Evolutionary conservation across 2,797 vertebrate genomes (phyloP), one percentile per base, ranked within the genome.

Genomic region (Smutsia gigantea): DNA sequence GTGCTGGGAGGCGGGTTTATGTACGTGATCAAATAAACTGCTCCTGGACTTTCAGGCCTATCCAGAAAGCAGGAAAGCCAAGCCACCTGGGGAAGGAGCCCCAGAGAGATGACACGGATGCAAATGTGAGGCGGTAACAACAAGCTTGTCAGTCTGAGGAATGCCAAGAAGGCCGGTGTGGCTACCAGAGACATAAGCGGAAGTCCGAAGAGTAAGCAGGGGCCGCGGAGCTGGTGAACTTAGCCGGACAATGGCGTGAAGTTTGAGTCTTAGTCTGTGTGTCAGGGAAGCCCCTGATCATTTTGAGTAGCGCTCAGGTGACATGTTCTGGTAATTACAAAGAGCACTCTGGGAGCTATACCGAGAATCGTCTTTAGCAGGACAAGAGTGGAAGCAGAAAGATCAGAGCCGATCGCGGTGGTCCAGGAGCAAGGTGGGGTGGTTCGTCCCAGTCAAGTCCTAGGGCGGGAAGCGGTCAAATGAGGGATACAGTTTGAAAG

Each of bases 211-310:
- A 46, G 53, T 19, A 59, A 25, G 18, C 55, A 51, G 2, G 11
- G 7, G 9, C 9, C n/a, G n/a, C 34, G 19, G 12, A 55, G 64
- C 51, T 1, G 0, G 51, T 5, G 23, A 72, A 31, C 37, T 7
- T 6, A 3, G 25, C 29, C 12, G 21, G 59, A 31, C 31, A 0
- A 0, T 5, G 10, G 1, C 42, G 15, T 23, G 21, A 23, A 71
- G 63, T 31, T 31, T 51, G 18, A 46, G 61, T 81, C 37, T 51
- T 34, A 29, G 14, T n/a, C 59, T 25, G 25, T 2, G 19, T 37
- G 57, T 14, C 5, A 86, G 77, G 75, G 61, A 37, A 89, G 29
- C 5, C 37, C 29, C 53, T 0, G 2, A 17, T 19, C 49, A 9
- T 42, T 85, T 21, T 31, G 5, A 86, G 61, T 25, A 39, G 8